Percentiles rank a stretch among this genome's conserved stretches.
Conservation (phyloP, 2,797 vertebrate species). For the Philypnodon macrostomus region DNA sequence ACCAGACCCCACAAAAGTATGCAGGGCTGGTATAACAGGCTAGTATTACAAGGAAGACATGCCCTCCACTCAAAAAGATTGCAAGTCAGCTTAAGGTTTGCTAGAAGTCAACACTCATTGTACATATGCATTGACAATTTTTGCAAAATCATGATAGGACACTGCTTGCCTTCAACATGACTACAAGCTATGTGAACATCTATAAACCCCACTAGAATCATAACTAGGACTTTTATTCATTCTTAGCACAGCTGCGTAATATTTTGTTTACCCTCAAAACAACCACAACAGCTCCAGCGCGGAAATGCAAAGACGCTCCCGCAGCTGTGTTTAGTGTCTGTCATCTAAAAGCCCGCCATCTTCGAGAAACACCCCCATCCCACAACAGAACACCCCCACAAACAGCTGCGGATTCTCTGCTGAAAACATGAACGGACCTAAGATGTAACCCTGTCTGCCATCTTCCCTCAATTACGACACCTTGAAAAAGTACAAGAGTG, state of each 20-base stretch:
- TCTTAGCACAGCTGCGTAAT: conserved; percentile 3
- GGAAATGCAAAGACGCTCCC: background rate
- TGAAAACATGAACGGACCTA: too few relatives aligned
- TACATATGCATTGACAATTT: too few relatives aligned
- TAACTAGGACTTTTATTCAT: conserved; percentile 16
- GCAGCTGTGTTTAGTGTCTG: conserved; percentile 4
- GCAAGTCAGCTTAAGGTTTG: too few relatives aligned
- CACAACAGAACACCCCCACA: background rate
- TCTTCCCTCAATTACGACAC: too few relatives aligned
- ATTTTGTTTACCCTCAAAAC: conserved; percentile 2
- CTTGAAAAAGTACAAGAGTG: too few relatives aligned
- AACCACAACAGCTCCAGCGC: background rate
- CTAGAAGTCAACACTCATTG: too few relatives aligned
- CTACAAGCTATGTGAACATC: background rate
- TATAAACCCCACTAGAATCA: background rate
- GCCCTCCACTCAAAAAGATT: too few relatives aligned
- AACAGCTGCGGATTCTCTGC: background rate
- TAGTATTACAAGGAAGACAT: too few relatives aligned
- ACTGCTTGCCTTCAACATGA: background rate
- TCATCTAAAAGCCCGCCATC: background rate
- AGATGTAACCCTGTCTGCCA: too few relatives aligned
- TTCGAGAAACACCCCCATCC: background rate
- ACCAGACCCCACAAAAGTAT: too few relatives aligned
- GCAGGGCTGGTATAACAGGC: too few relatives aligned
- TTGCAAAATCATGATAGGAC: background rate